Evolutionary conservation across 2,113 vertebrate genomes (phyloP).

Genomic region (Antigone vipio): DNA sequence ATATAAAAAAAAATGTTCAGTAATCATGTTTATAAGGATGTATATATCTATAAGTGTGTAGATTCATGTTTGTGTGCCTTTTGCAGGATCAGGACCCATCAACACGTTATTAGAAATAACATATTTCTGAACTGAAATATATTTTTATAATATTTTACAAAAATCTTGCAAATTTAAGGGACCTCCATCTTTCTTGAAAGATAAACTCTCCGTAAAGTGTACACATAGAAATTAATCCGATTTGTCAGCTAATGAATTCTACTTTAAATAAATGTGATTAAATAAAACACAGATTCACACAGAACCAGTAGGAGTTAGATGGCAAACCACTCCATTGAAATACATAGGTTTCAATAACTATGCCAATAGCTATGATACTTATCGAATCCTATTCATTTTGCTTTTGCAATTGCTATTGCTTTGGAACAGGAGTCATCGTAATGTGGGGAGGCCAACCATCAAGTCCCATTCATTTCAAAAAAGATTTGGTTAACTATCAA

Average conservation of each 20-base stretch:
- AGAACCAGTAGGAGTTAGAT: conserved; percentile 57
- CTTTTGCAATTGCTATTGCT: conserved; percentile 37
- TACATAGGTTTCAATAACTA: conserved; percentile 48
- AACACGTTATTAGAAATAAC: background rate
- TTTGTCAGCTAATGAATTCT: conserved; percentile 64
- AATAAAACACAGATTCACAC: conserved; percentile 66
- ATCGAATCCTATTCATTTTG: conserved; percentile 58
- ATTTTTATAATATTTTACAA: conserved; percentile 53
- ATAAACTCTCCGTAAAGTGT: conserved; percentile 51
- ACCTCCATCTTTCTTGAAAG: conserved; percentile 56
- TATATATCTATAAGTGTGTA: background rate
- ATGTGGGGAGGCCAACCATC: background rate
- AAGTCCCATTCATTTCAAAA: background rate
- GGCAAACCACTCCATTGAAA: conserved; percentile 54
- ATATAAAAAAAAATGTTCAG: background rate
- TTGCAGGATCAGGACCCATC: background rate
- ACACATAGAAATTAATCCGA: conserved; percentile 62
- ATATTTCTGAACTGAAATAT: background rate
- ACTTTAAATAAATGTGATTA: conserved; percentile 67
- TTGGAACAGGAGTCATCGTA: conserved; percentile 3
- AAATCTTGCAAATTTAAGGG: conserved; percentile 53
- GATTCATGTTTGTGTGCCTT: background rate
- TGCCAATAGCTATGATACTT: conserved; percentile 44
- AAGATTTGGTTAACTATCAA: background rate
- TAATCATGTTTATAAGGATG: background rate